Evolutionary conservation across 2,888 invertebrate genomes (phyloP).

Genomic region (Phortica magna): DNA sequence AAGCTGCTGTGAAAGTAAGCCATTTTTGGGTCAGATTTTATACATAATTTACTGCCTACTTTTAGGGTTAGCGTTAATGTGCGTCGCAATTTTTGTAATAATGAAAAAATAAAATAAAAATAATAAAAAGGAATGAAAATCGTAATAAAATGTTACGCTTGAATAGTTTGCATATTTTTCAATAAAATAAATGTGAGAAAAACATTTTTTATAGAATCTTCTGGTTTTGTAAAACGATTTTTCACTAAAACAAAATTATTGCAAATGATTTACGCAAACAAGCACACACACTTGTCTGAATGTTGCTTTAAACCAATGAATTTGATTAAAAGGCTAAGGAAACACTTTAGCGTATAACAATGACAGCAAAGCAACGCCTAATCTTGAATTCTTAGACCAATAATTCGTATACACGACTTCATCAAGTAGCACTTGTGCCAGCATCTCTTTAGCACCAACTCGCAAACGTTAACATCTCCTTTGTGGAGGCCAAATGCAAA

Average conservation of each 20-base stretch:
- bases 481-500: slow-evolving; percentile 14
- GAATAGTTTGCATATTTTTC: slow-evolving; percentile 10
- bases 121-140: background rate
- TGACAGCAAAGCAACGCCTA: background rate
- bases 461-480: slow-evolving; percentile 11
- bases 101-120: too few species aligned
- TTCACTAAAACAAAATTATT: too few species aligned
- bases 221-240: background rate
- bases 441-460: background rate
- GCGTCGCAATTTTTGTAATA: background rate
- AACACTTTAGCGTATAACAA: slow-evolving; percentile 10
- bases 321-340: slow-evolving; percentile 11
- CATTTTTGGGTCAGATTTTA: background rate
- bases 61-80: background rate
- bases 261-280: background rate
- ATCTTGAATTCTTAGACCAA: slow-evolving; percentile 2
- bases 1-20: slow-evolving; percentile 1
- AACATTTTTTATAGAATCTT: background rate
- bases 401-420: slow-evolving; percentile 28
- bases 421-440: background rate
- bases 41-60: slow-evolving; percentile 3
- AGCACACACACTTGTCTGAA: background rate
- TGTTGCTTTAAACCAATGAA: background rate
- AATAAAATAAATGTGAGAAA: background rate
- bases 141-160: background rate